Evolutionary conservation across 2,888 invertebrate species (phyloP), one percentile per base, ranked within the genome.

Genomic region (Taenaris catops): DNA sequence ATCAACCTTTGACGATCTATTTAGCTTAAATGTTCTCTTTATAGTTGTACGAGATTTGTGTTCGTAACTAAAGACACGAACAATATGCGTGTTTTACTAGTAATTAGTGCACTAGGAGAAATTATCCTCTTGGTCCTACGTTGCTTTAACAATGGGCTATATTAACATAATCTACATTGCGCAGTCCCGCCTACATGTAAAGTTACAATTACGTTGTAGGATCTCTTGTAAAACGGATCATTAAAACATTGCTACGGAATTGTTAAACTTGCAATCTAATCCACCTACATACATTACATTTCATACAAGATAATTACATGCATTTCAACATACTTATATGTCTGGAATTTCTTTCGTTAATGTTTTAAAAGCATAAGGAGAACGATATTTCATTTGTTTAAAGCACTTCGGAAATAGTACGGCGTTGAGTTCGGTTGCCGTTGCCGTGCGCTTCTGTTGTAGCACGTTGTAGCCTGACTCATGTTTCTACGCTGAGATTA

Each of bases 401-500:
- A 35, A 38, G 11, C 25, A 31, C 41, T 26, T 37, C 23, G 23
- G 19, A 38, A 42, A 42, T 38, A 41, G 34, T 41, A 16, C 21
- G 21, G 6, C 10, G 28, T 23, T 27, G 25, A 37, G 68, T 70
- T 71, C 63, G 66, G 65, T 63, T 66, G 53, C 70, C 49, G n/a
- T 65, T 71, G 65, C 72, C 58, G 61, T 63, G 67, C 67, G 63
- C 53, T 59, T 58, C 50, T 50, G 57, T 61, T 65, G 63, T 59
- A 55, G 60, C 7, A 19, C 2, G 19, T 5, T n/a, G 19, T 19
- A 46, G 45, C 53, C 58, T 75, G 78, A 78, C 53, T 76, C 73
- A 76, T 60, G 72, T 66, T 70, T 50, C 71, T 58, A 66, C 54
- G 65, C 68, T 59, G 55, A 67, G 65, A 71, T 68, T 68, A 64